These are phyloP conservation scores for Trematomus loennbergii DNA, from an alignment of 2,113 vertebrate species.

Conservation along the genomic window DNA sequence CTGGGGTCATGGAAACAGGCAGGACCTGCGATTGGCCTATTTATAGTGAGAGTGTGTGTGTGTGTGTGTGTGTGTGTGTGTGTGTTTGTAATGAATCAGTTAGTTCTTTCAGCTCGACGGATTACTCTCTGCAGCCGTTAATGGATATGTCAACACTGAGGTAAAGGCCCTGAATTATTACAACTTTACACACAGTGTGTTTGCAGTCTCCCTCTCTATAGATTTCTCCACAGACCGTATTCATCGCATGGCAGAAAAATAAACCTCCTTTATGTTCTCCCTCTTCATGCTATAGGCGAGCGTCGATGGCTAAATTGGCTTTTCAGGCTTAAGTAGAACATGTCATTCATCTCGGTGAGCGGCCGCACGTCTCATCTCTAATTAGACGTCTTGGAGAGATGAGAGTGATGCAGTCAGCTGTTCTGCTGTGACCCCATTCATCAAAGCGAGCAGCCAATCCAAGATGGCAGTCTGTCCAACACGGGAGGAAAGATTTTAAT, in stretches of 20 bases:
- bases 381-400: slow-evolving; percentile 61
- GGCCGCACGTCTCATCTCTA: slow-evolving; percentile 52
- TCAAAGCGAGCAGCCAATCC: slow-evolving; percentile 35
- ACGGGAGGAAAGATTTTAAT: not conserved
- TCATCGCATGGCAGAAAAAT: not conserved
- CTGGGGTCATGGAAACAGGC: slow-evolving; percentile 26
- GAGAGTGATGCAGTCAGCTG: slow-evolving; percentile 44
- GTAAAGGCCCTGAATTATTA: slow-evolving; percentile 60
- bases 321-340: slow-evolving; percentile 34
- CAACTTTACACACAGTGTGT: slow-evolving; percentile 8
- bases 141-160: slow-evolving; percentile 58
- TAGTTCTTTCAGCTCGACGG: slow-evolving; percentile 21
- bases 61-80: too few species aligned
- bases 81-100: slow-evolving; percentile 45
- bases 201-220: slow-evolving; percentile 15
- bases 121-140: slow-evolving; percentile 40
- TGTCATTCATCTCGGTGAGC: slow-evolving; percentile 49
- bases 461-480: slow-evolving; percentile 19
- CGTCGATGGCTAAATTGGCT: slow-evolving; percentile 8
- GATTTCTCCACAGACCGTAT: not conserved
- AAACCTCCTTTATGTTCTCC: not conserved
- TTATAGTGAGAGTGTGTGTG: not conserved
- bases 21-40: slow-evolving; percentile 46
- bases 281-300: not conserved
- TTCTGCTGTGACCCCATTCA: slow-evolving; percentile 27